Evolutionary conservation across 92 coral and sea anemone species (phyloP).

Genomic region (Zoanthus solanderi): DNA sequence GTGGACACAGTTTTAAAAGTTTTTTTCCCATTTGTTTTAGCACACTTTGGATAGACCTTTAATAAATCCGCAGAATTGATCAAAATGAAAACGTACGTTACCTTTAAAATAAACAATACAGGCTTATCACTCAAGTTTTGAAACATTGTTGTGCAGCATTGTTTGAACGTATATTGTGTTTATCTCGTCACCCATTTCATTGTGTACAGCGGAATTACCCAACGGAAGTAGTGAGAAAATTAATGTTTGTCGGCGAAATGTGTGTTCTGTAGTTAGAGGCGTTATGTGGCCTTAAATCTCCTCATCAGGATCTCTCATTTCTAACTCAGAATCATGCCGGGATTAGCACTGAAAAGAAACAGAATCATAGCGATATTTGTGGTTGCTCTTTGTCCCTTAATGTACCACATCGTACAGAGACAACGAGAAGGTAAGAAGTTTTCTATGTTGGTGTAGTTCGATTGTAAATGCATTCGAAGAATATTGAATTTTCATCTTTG

Average conservation of each 20-base stretch:
- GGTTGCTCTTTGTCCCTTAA: constrained; percentile 68
- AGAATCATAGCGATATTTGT: constrained; percentile 72
- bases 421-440: constrained; percentile 68
- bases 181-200: not conserved
- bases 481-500: not conserved
- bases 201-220: constrained; percentile 9
- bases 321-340: constrained; percentile 67
- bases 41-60: too few relatives aligned
- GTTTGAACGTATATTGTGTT: too few relatives aligned
- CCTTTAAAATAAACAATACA: too few relatives aligned
- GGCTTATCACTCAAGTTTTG: too few relatives aligned
- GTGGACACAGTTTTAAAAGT: too few relatives aligned
- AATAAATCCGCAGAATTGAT: too few relatives aligned
- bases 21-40: too few relatives aligned
- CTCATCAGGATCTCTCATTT: not conserved
- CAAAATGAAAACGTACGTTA: too few relatives aligned
- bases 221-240: not conserved
- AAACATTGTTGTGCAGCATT: too few relatives aligned
- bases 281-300: not conserved
- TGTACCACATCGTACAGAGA: constrained; percentile 77
- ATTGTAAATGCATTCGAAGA: not conserved
- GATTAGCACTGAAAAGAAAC: constrained; percentile 81
- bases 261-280: not conserved
- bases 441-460: not conserved
- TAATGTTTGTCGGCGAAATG: not conserved